phyloP scores from a whole-genome alignment of 1,140 invertebrate species.

The Hermatobates lingyangjiaoensis region DNA sequence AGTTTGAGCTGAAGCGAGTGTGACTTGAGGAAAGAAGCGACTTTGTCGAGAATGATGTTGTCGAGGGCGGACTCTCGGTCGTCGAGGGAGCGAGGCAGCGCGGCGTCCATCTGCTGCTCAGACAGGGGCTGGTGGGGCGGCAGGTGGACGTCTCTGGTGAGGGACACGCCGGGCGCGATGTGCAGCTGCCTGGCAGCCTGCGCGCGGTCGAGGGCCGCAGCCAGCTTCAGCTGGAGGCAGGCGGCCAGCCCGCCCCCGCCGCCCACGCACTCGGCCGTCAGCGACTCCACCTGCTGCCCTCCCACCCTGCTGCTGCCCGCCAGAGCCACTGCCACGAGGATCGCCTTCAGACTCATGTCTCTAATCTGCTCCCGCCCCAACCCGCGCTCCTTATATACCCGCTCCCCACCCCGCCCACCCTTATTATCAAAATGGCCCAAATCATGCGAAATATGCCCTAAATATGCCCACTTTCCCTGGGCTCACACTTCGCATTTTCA shows the following conservation, averaged over 20 bases:
- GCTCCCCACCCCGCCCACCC: too few relatives aligned
- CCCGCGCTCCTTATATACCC: too few relatives aligned
- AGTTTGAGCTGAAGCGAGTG: conserved; percentile 45
- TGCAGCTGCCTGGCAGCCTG: conserved; percentile 37
- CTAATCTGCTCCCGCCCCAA: too few relatives aligned
- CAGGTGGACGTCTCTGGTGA: conserved; percentile 36
- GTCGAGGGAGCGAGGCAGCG: conserved; percentile 41
- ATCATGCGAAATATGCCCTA: too few relatives aligned
- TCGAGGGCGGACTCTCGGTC: conserved; percentile 53
- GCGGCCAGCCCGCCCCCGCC: not conserved
- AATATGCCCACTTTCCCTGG: too few relatives aligned
- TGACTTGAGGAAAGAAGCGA: conserved; percentile 48
- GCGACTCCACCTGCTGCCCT: too few relatives aligned
- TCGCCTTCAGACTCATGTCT: too few relatives aligned
- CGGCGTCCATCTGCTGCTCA: conserved; percentile 40
- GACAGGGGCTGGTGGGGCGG: conserved; percentile 23
- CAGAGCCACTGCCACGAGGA: too few relatives aligned
- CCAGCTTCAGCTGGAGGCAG: conserved; percentile 37
- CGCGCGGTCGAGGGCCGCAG: conserved; percentile 49
- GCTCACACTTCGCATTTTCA: too few relatives aligned
- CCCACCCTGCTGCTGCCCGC: too few relatives aligned
- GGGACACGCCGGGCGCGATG: conserved; percentile 45
- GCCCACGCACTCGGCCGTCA: too few relatives aligned
- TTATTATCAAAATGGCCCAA: too few relatives aligned
- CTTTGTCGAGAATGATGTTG: conserved; percentile 48